A percentile compares a stretch with the other conserved stretches of the same genome.
Conservation (phyloP, 2,888 invertebrate species). For the Galerucella calmariensis region DNA sequence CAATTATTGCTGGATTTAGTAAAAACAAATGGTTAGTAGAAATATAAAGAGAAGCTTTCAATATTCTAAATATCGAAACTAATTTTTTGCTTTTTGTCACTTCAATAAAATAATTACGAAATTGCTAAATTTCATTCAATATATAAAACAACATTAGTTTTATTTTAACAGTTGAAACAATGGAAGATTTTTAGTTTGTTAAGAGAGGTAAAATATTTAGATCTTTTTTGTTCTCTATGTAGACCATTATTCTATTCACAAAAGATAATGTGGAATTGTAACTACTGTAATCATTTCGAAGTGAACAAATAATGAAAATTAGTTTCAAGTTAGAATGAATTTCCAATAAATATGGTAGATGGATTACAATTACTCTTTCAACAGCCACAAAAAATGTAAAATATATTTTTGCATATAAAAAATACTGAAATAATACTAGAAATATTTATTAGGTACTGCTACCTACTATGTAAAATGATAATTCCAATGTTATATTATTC, state of each 20-base stretch:
- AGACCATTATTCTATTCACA: too few relatives aligned
- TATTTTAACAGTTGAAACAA: too few relatives aligned
- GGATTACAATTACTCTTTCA: background rate
- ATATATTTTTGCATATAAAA: too few relatives aligned
- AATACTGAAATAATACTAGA: too few relatives aligned
- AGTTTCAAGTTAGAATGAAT: background rate
- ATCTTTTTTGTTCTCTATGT: too few relatives aligned
- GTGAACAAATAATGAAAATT: background rate
- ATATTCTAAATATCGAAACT: background rate
- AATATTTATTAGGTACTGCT: too few relatives aligned
- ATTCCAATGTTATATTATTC: too few relatives aligned
- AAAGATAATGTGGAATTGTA: too few relatives aligned
- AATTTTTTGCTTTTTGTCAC: background rate
- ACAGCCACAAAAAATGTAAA: background rate
- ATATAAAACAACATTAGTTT: background rate
- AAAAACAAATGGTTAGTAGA: constrained; percentile 2
- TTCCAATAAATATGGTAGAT: background rate
- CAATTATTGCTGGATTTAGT: constrained; percentile 10
- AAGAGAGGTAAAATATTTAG: background rate
- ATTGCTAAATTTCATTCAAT: background rate
- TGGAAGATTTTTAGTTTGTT: too few relatives aligned
- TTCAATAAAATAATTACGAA: background rate
- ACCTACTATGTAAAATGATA: too few relatives aligned
- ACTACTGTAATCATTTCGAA: background rate
- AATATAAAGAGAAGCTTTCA: background rate